Conservation (phyloP, 2,113 vertebrate genomes). For the Oxygymnocypris stewartii region DNA sequence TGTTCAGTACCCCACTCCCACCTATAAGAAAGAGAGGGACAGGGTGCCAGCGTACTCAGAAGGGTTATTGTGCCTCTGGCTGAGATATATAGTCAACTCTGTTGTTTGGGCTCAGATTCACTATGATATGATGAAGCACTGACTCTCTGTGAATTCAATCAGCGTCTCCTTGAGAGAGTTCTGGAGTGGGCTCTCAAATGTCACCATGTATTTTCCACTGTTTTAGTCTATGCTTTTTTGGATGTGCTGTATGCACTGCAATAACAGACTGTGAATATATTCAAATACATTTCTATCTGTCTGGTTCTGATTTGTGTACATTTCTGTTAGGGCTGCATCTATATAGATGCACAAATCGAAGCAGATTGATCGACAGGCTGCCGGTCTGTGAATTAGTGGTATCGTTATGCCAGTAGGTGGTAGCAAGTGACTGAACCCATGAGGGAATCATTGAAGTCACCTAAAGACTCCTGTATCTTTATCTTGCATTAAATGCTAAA, state of each 20-base stretch:
- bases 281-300: neutral
- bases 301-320: neutral
- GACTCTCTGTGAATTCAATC: conserved; percentile 30
- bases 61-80: neutral
- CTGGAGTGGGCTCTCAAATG: conserved; percentile 28
- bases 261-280: neutral
- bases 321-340: neutral
- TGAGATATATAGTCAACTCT: conserved; percentile 33
- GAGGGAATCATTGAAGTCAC: neutral
- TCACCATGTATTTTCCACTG: conserved; percentile 11
- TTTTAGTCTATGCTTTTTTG: conserved; percentile 7
- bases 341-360: neutral
- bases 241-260: too few species aligned
- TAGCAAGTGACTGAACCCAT: neutral
- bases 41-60: neutral
- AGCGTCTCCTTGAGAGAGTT: conserved; percentile 25
- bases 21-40: neutral
- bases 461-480: neutral
- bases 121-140: conserved; percentile 23
- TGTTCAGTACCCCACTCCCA: neutral
- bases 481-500: too few species aligned
- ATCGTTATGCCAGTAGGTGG: neutral
- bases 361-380: neutral
- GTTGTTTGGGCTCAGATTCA: conserved; percentile 22
- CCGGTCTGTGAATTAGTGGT: neutral